A percentile compares a stretch with the other conserved stretches of the same genome.
These are phyloP conservation scores for Rhimphoctona megacephalus DNA, from an alignment of 2,888 invertebrate species.

Conservation along the genomic window DNA sequence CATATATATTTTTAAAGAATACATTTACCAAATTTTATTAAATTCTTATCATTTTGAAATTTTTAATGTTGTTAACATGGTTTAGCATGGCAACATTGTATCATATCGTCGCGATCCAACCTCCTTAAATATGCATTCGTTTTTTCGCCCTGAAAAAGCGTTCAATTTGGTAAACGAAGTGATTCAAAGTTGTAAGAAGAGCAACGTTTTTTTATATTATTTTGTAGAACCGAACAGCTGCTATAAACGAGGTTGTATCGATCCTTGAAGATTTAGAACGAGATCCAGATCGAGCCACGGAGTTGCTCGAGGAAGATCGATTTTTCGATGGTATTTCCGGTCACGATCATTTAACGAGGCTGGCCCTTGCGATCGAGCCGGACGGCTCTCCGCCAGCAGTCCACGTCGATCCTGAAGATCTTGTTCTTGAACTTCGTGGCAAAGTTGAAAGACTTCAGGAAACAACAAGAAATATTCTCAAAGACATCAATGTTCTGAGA, in stretches of 20 bases:
- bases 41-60: no score
- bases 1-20: no score
- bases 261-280: slow-evolving; percentile 73
- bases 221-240: slow-evolving; percentile 47
- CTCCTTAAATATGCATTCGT: no score
- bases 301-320: slow-evolving; percentile 74
- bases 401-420: slow-evolving; percentile 69
- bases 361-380: slow-evolving; percentile 78
- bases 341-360: slow-evolving; percentile 78
- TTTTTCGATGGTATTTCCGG: slow-evolving; percentile 73
- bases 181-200: neutral
- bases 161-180: neutral
- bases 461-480: slow-evolving; percentile 76
- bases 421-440: slow-evolving; percentile 74
- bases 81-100: no score
- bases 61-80: no score
- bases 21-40: no score
- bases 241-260: slow-evolving; percentile 75
- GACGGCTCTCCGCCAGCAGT: slow-evolving; percentile 70
- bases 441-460: slow-evolving; percentile 77
- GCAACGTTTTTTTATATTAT: slow-evolving; percentile 8
- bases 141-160: no score
- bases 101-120: no score
- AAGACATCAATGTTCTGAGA: slow-evolving; percentile 76
- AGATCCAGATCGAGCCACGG: slow-evolving; percentile 69